Evolutionary conservation across 2,888 invertebrate genomes (phyloP), one percentile per base, ranked within the genome.

Genomic region (Toxonevra muliebris): DNA sequence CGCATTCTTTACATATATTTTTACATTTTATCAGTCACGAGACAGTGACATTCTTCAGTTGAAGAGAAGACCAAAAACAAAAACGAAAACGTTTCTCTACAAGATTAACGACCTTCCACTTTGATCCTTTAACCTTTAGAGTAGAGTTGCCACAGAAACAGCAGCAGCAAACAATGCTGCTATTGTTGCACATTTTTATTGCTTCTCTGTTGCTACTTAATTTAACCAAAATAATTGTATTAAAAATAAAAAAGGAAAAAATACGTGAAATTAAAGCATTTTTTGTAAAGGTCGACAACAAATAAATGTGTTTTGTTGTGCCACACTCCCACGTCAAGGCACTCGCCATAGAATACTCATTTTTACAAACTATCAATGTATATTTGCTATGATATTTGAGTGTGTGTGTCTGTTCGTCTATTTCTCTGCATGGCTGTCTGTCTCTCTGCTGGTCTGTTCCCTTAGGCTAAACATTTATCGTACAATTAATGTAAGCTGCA

Each of bases 381-480:
- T 42, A 17, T 41, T 42, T 40, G 12, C 41, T 40, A 41, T 41
- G 40, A 15, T 41, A 4, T 5, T 40, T 58, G 13, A 4, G 41
- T 15, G n/a, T n/a, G n/a, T 15, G n/a, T 15, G 10, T 12, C 53
- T 30, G 19, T 42, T 43, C 20, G 12, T 5, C 15, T 48, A 15
- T 2, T 30, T 30, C 2, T 30, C 2, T 30, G 3, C 7, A 2
- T 30, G 15, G 11, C 15, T 48, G 48, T 7, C 48, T 13, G 48
- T 41, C 53, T 1, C 13, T n/a, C 41, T 15, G n/a, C 9, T 5
- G 15, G 10, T 40, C 1, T 19, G 20, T 45, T 30, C 61, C 59
- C 50, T 17, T 58, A 52, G 68, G 54, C 68, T 53, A 63, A 63
- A 60, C 68, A 63, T 63, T 63, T 68, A 68, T 63, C 68, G 68